Evolutionary conservation across 2,797 vertebrate genomes (phyloP).

Genomic region (Cossypha polioptera): DNA sequence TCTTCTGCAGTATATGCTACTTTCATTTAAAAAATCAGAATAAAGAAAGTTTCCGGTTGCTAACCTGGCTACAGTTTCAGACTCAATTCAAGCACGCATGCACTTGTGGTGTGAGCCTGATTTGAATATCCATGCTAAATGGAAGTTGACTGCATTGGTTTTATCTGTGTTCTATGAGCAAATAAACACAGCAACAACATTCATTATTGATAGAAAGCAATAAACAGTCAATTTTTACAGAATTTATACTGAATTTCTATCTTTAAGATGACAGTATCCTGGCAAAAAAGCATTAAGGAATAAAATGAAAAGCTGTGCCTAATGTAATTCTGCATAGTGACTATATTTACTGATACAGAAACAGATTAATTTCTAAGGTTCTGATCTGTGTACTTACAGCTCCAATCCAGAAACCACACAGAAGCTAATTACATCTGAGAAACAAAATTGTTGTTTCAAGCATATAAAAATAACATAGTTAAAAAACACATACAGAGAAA

Average conservation of each 20-base stretch:
- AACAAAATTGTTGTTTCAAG: background rate
- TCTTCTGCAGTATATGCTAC: background rate
- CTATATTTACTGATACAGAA: background rate
- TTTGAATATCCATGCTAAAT: background rate
- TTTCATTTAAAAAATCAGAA: background rate
- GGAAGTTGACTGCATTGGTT: background rate
- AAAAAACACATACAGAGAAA: background rate
- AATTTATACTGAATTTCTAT: background rate
- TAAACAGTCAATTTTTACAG: background rate
- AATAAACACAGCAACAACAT: background rate
- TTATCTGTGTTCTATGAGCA: background rate
- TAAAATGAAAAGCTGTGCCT: background rate
- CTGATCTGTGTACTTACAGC: background rate
- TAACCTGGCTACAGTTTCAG: background rate
- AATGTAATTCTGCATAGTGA: background rate
- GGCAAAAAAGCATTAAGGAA: background rate
- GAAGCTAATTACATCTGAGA: background rate
- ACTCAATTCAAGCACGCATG: background rate
- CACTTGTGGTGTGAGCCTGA: background rate
- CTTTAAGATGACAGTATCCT: background rate
- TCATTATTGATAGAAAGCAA: background rate
- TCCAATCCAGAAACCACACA: background rate
- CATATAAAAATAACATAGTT: background rate
- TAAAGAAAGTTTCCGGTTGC: background rate
- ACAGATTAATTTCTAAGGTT: background rate